Base-by-base conservation (phyloP, 2,113 vertebrate species). In the Accipiter virgatus region DNA sequence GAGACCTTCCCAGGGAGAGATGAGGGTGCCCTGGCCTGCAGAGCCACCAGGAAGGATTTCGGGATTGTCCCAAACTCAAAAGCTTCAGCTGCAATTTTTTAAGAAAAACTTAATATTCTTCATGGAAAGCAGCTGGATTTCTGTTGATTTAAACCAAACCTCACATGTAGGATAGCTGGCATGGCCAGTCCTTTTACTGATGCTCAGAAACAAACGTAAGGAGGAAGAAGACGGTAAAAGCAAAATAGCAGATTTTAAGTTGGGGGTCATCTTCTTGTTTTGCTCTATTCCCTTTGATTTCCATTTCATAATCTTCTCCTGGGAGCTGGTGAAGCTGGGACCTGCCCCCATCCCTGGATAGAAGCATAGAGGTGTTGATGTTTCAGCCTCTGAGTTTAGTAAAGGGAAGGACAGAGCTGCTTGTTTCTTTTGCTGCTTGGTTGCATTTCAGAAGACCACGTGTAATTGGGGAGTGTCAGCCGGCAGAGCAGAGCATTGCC, bases 101-200 rank as follows among this genome's bases (percentile, higher is more conserved):
- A 71, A 79, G 87, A 45, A 91, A 78, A 78, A 27, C 11, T 61
- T 72, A 32, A 17, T 87, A 63, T 74, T 81, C 52, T 67, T 81
- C 84, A 59, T 48, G 48, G 81, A 87, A 93, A 96, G 47, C 73
- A 59, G 81, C 16, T 79, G 84, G 21, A 40, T 89, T 84, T 43
- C 40, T 89, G 27, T 16, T 70, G 13, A 36, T 78, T 68, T 77
- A 70, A 94, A 42, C 53, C 83, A 92, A 91, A 66, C n/a, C 55
- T 91, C 77, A 56, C 53, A 48, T 3, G 10, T 21, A 22, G 55
- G 25, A 48, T 20, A 81, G 81, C 25, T 86, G 77, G 72, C 22
- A 81, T 11, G 19, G 42, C 38, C 29, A 19, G 25, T 27, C 31
- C n/a, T 66, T 19, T 32, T 70, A 6, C 12, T 66, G 45, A 23